These are phyloP conservation scores for Drosophila lacteicornis DNA, from an alignment of 1,140 invertebrate species.

Conservation along the genomic window DNA sequence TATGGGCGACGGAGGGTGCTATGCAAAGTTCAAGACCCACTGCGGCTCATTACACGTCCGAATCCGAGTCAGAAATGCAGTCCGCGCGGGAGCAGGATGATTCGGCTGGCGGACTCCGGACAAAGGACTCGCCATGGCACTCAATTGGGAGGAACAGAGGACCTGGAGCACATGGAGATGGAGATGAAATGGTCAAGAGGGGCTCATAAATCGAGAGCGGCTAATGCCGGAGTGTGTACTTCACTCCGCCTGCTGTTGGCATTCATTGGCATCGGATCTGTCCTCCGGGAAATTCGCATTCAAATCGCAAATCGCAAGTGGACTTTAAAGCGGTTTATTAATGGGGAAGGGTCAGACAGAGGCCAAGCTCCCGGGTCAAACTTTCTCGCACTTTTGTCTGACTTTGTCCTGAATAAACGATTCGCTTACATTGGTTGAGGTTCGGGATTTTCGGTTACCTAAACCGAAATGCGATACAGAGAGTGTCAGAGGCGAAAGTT, in stretches of 20 bases:
- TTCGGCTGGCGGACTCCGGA: conserved; percentile 17
- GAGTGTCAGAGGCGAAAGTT: conserved; percentile 14
- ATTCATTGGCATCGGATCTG: conserved; percentile 50
- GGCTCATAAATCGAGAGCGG: conserved; percentile 68
- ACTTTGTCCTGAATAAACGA: conserved; percentile 38
- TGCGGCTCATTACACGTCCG: conserved; percentile 51
- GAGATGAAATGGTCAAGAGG: conserved; percentile 44
- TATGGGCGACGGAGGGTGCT: conserved; percentile 7
- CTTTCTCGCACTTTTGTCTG: conserved; percentile 42
- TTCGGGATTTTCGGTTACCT: conserved; percentile 7
- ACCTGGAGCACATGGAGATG: neutral
- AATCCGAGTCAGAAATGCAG: conserved; percentile 26
- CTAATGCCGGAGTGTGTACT: conserved; percentile 67
- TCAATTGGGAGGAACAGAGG: conserved; percentile 37
- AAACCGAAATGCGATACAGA: conserved; percentile 35
- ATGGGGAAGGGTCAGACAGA: conserved; percentile 27
- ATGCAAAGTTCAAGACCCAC: conserved; percentile 49
- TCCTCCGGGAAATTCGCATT: conserved; percentile 41
- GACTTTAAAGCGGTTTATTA: conserved; percentile 44
- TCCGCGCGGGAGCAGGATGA: conserved; percentile 3
- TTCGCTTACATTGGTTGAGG: conserved; percentile 25
- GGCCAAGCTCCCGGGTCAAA: conserved; percentile 3
- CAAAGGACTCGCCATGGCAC: conserved; percentile 37
- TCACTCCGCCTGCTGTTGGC: conserved; percentile 63
- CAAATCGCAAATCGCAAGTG: conserved; percentile 43